These are phyloP conservation scores for Corythoichthys intestinalis DNA, from an alignment of 2,113 vertebrate genomes.

Conservation along the genomic window DNA sequence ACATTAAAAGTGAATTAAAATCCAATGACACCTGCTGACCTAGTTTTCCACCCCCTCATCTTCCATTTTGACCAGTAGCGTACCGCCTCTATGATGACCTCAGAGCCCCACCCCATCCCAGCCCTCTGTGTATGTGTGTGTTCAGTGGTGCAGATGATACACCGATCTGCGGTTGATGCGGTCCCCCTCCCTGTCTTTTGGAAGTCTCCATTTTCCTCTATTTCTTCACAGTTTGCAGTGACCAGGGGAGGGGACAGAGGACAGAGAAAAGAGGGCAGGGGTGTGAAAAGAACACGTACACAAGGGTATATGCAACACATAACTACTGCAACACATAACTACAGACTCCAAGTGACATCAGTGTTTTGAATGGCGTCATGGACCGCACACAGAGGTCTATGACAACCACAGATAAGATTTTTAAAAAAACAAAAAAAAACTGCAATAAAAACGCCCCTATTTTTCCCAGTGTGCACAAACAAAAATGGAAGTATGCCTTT, in stretches of 20 bases:
- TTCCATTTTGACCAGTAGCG: conserved; percentile 33
- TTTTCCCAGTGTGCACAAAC: not conserved
- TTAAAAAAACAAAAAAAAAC: not conserved
- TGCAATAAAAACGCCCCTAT: not conserved
- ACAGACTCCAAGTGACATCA: conserved; percentile 18
- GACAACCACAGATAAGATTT: not conserved
- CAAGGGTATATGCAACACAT: not conserved
- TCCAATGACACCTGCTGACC: not conserved
- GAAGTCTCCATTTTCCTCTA: conserved; percentile 39
- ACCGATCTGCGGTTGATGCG: conserved; percentile 55
- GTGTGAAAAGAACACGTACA: conserved; percentile 13
- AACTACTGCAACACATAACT: not conserved
- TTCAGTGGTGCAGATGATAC: conserved; percentile 64
- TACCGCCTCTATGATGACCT: conserved; percentile 38
- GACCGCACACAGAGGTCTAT: not conserved
- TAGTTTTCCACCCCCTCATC: not conserved
- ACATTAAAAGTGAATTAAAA: not conserved
- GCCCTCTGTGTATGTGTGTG: conserved; percentile 29
- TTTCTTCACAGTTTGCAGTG: conserved; percentile 19
- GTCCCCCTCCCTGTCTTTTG: conserved; percentile 39
- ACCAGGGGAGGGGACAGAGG: conserved; percentile 29
- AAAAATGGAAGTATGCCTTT: conserved; percentile 3
- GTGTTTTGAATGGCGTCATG: conserved; percentile 12
- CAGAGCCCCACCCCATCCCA: conserved; percentile 40
- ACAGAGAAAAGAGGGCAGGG: conserved; percentile 20